These are phyloP conservation scores for Microplitis demolitor DNA, from an alignment of 1,140 invertebrate species.

Conservation along the genomic window DNA sequence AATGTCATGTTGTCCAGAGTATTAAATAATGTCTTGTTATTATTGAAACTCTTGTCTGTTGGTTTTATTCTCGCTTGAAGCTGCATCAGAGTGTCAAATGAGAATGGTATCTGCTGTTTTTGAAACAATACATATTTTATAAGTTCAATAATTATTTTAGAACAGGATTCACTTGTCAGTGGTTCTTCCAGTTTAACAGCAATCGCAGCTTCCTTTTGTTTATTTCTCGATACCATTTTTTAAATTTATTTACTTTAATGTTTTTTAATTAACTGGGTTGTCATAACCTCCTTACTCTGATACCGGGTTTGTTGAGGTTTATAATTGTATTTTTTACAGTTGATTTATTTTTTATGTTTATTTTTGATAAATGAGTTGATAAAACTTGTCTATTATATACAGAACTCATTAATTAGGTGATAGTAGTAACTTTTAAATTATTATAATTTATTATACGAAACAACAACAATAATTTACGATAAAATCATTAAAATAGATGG, in stretches of 20 bases:
- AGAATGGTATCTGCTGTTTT: conserved; percentile 56
- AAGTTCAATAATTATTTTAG: conserved; percentile 50
- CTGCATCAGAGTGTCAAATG: conserved; percentile 46
- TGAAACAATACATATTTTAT: conserved; percentile 57
- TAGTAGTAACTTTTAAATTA: too few relatives aligned
- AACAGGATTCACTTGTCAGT: conserved; percentile 50
- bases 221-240: conserved; percentile 39
- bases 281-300: not conserved
- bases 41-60: conserved; percentile 43
- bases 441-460: too few relatives aligned
- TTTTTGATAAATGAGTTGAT: too few relatives aligned
- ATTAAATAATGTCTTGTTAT: conserved; percentile 41
- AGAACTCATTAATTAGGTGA: too few relatives aligned
- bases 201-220: conserved; percentile 42
- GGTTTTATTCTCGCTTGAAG: conserved; percentile 40
- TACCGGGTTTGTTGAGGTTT: too few relatives aligned
- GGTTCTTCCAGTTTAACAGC: conserved; percentile 49
- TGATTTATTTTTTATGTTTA: too few relatives aligned
- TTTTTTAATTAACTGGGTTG: not conserved
- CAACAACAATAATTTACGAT: too few relatives aligned
- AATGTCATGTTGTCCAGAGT: conserved; percentile 44
- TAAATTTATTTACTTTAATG: not conserved
- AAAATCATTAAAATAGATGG: too few relatives aligned
- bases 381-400: too few relatives aligned
- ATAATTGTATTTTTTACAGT: too few relatives aligned